Conservation (phyloP, 1,140 invertebrate genomes). For the Drosophila ohnishii region DNA sequence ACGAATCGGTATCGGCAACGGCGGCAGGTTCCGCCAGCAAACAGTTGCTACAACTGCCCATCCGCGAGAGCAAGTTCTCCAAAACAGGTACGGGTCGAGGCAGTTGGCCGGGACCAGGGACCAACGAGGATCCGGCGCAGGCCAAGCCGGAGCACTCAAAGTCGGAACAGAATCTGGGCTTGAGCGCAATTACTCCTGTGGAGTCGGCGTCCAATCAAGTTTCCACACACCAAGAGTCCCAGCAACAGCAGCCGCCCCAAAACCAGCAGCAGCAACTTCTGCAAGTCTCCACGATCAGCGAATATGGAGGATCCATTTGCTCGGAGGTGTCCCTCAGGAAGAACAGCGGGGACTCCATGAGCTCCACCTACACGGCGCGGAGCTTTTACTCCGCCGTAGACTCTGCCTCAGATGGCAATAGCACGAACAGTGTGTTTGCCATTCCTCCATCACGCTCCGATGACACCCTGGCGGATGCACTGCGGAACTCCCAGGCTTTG, state of each 20-base stretch:
- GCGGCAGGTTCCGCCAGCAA: constrained; percentile 50
- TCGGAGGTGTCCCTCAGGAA: constrained; percentile 85
- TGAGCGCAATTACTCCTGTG: constrained; percentile 75
- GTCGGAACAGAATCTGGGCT: constrained; percentile 90
- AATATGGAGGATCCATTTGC: constrained; percentile 54
- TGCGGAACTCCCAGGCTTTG: constrained; percentile 61
- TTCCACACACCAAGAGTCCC: constrained; percentile 23
- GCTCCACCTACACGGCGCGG: constrained; percentile 67
- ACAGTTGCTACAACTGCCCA: constrained; percentile 88
- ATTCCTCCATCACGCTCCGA: constrained; percentile 90
- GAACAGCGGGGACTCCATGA: constrained; percentile 86
- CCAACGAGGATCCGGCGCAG: constrained; percentile 80
- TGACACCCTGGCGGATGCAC: constrained; percentile 87
- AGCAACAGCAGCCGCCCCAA: constrained; percentile 34
- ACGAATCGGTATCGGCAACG: constrained; percentile 10
- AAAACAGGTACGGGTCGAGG: constrained; percentile 90
- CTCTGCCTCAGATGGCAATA: constrained; percentile 58
- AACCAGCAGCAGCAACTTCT: constrained; percentile 83
- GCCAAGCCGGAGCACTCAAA: constrained; percentile 88
- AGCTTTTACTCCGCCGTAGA: constrained; percentile 77
- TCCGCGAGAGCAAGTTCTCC: constrained; percentile 88
- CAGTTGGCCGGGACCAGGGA: constrained; percentile 92
- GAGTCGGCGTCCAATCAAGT: constrained; percentile 19
- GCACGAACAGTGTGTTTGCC: constrained; percentile 81
- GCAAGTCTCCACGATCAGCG: constrained; percentile 84